Evolutionary conservation across 1,140 invertebrate genomes (phyloP).

Genomic region (Drosophila bifasciata): DNA sequence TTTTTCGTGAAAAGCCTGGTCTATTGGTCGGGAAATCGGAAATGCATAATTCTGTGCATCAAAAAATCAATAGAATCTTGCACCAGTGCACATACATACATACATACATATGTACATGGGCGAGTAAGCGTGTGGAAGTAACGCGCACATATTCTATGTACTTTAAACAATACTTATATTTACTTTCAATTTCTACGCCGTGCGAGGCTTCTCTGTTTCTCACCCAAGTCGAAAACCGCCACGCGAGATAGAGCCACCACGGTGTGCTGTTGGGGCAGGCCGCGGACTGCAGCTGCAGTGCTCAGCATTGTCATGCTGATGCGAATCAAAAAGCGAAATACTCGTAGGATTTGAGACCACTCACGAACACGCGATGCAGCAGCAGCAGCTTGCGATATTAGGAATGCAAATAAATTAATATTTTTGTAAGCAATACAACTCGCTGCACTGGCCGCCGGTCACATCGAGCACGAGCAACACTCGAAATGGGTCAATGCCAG

Average conservation of each 20-base stretch:
- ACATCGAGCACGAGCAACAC: slow-evolving; percentile 19
- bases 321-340: slow-evolving; percentile 4
- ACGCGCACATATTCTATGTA: background rate
- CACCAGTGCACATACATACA: no score
- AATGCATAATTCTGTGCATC: no score
- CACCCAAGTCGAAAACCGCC: slow-evolving; percentile 31
- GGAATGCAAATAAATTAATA: slow-evolving; percentile 37
- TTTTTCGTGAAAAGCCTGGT: no score
- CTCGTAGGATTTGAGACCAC: background rate
- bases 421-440: slow-evolving; percentile 4
- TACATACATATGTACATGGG: no score
- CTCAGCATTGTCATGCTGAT: slow-evolving; percentile 42
- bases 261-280: slow-evolving; percentile 28
- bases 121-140: background rate
- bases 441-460: slow-evolving; percentile 7
- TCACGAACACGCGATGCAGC: slow-evolving; percentile 4
- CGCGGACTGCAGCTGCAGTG: slow-evolving; percentile 36
- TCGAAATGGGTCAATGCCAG: slow-evolving; percentile 69
- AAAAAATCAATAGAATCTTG: no score
- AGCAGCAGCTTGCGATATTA: slow-evolving; percentile 18
- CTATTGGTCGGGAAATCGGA: no score
- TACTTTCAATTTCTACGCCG: background rate
- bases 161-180: background rate
- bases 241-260: slow-evolving; percentile 5
- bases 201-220: slow-evolving; percentile 17